phyloP scores from a whole-genome alignment of 2,797 vertebrate species.

The Anabacerthia variegaticeps region DNA sequence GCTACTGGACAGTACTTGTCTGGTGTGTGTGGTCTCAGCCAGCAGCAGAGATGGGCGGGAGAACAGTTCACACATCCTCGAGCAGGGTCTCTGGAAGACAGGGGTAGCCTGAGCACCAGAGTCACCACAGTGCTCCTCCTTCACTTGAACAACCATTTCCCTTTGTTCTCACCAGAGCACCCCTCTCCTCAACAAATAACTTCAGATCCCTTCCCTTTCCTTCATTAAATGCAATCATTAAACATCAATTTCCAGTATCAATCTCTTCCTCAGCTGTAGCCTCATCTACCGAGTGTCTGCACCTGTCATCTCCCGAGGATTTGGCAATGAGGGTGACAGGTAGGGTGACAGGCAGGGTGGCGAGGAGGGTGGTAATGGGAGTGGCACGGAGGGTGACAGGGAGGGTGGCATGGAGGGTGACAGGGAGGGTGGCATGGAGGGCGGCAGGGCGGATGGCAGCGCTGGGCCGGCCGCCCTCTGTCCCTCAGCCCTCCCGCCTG shows the following conservation, averaged over 20 bases:
- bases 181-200: background rate
- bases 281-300: accelerated
- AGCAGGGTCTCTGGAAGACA: background rate
- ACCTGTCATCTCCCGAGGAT: accelerated
- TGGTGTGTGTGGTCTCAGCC: background rate
- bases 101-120: accelerated
- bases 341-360: accelerated
- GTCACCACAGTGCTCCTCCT: background rate
- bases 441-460: accelerated
- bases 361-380: background rate
- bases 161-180: background rate
- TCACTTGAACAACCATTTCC: background rate
- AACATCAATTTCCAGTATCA: accelerated
- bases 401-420: accelerated
- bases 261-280: background rate
- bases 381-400: background rate
- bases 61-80: too few species aligned
- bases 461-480: background rate
- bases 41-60: background rate
- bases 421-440: accelerated
- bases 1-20: background rate
- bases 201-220: background rate
- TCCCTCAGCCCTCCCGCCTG: background rate
- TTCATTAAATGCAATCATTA: background rate
- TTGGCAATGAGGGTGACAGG: background rate